Percentiles rank a stretch among this genome's conserved stretches.
Evolutionary conservation across 35 echinoderm and acorn worm species (phyloP).

Genomic region (Heliocidaris tuberculata): DNA sequence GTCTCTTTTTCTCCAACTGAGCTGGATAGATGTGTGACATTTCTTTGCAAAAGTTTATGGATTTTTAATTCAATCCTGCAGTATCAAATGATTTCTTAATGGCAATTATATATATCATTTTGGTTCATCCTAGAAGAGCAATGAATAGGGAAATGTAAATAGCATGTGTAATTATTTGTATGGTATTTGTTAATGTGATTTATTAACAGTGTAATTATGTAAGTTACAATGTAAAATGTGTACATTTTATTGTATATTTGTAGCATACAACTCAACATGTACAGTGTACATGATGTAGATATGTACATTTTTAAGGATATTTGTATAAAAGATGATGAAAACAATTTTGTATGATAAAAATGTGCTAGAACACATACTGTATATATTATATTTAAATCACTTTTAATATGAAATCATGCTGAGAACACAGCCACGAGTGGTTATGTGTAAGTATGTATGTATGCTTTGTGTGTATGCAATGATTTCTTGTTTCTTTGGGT

Average conservation of each 20-base stretch:
- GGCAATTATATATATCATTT: neutral
- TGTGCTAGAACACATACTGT: neutral
- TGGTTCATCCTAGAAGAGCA: neutral
- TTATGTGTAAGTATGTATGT: neutral
- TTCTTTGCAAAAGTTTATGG: neutral
- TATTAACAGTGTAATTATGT: neutral
- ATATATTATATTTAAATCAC: neutral
- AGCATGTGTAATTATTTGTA: neutral
- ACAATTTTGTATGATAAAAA: neutral
- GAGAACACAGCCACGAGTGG: neutral
- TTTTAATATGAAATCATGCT: neutral
- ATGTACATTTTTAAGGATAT: slow-evolving; percentile 1
- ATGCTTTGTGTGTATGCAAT: neutral
- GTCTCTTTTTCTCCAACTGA: neutral
- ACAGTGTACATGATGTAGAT: neutral
- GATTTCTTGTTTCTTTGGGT: neutral
- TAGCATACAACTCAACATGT: neutral
- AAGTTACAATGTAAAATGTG: neutral
- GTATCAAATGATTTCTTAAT: neutral
- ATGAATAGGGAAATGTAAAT: neutral
- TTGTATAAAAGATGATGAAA: neutral
- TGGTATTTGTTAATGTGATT: neutral
- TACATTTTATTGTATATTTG: slow-evolving; percentile 6
- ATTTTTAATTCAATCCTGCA: neutral
- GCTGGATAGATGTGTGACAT: neutral